phyloP scores from a whole-genome alignment of 1,140 invertebrate species.

The Heliothis subflexa region DNA sequence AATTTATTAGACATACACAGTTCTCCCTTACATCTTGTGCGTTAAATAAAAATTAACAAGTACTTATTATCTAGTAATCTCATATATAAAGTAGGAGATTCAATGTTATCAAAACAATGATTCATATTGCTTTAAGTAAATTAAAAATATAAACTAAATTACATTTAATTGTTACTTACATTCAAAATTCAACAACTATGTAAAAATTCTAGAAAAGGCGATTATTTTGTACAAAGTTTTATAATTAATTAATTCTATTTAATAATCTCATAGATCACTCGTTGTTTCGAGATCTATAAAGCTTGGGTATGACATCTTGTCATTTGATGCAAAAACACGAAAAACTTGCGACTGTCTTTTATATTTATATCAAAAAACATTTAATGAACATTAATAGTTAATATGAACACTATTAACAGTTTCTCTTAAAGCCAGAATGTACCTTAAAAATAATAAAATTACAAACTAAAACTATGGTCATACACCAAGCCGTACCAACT shows the following conservation, averaged over 20 bases:
- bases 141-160: constrained; percentile 54
- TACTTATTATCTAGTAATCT: constrained; percentile 76
- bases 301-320: constrained; percentile 19
- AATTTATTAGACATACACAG: constrained; percentile 83
- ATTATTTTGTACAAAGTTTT: constrained; percentile 72
- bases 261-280: constrained; percentile 72
- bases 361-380: background rate
- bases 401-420: background rate
- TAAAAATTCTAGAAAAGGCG: constrained; percentile 77
- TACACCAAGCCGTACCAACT: constrained; percentile 2
- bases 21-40: constrained; percentile 75
- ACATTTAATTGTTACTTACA: constrained; percentile 55
- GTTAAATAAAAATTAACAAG: constrained; percentile 78
- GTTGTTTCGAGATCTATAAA: constrained; percentile 28
- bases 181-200: constrained; percentile 64
- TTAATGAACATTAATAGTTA: too few species aligned
- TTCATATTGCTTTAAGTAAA: constrained; percentile 63
- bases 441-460: background rate
- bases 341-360: background rate
- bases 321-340: background rate
- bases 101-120: constrained; percentile 62
- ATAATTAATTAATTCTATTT: constrained; percentile 59
- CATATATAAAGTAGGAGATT: constrained; percentile 79
- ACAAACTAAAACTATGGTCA: background rate
- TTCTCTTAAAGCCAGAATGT: background rate